Evolutionary conservation across 2,888 invertebrate species (phyloP), one percentile per base, ranked within the genome.

Genomic region (Pasiphila rectangulata): DNA sequence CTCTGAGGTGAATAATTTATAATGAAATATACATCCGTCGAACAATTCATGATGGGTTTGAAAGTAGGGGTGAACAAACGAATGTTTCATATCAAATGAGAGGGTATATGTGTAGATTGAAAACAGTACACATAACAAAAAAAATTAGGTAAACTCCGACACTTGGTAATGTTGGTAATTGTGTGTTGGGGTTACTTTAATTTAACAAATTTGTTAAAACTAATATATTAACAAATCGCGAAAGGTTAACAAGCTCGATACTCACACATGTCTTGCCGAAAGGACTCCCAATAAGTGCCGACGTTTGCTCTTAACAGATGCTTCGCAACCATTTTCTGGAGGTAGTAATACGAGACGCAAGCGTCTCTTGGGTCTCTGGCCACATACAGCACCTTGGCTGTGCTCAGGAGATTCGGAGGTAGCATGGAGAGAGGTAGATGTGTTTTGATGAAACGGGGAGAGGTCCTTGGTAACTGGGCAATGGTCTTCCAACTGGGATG

Each of bases 331-430:
- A 93, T 83, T 53, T 89, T 90, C 61, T 92, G 91, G 45, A 94
- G 90, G 65, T 93, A 92, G 66, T 90, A 94, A 61, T 91, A 93
- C 0, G 94, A 94, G 0, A 94, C 91, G 1, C 91, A 90, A 0
- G 92, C 92, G 65, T 95, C 95, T 59, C 94, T 92, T 0, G 94
- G 92, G 67, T 95, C 93, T 59, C 95, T 89, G 0, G 91, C 90
- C 0, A 94, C 91, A 64, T 94, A 94, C 10, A 95, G 86, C 2
- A 94, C 86, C 59, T 82, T 85, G 0, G 91, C 91, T 79, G 74
- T 79, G 57, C 76, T 74, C 6, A 84, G 54, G 3, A 89, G 41
- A 56, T 75, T 75, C 0, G 85, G 83, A 0, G 93, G 93, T n/a
- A 93, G 69, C 13, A 93, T 68, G 0, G 90, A 82, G 39, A 90